Evolutionary conservation across 2,888 invertebrate genomes (phyloP).

Genomic region (Drosophila borborema): DNA sequence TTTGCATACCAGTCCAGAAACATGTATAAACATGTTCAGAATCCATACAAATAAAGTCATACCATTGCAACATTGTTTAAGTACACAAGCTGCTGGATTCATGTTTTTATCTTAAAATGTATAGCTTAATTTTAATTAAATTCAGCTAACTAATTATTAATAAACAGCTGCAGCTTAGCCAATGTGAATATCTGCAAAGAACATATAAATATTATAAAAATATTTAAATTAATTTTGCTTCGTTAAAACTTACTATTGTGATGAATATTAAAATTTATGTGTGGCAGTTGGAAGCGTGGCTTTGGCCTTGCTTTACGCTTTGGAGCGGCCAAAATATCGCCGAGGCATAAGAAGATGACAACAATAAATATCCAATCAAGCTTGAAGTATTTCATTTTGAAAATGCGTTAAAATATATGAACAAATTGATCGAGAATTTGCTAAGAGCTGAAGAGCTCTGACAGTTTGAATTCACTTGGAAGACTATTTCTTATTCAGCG

Average conservation of each 20-base stretch:
- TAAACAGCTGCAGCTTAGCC: slow-evolving; percentile 30
- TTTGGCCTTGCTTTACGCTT: slow-evolving; percentile 41
- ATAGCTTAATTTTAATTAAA: too few species aligned
- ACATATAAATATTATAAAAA: not conserved
- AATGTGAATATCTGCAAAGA: slow-evolving; percentile 60
- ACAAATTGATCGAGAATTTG: not conserved
- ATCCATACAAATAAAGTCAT: too few species aligned
- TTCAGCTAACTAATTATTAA: too few species aligned
- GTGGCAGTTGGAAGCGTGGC: slow-evolving; percentile 3
- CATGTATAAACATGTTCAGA: too few species aligned
- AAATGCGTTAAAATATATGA: not conserved
- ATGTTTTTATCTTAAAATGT: too few species aligned
- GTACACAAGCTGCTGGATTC: too few species aligned
- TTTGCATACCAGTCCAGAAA: too few species aligned
- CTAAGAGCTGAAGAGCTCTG: not conserved
- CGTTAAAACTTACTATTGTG: slow-evolving; percentile 57
- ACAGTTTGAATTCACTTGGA: not conserved
- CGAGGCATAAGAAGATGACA: slow-evolving; percentile 29
- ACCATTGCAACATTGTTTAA: too few species aligned
- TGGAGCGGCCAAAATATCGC: slow-evolving; percentile 42
- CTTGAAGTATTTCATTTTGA: slow-evolving; percentile 59
- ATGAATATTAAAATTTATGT: slow-evolving; percentile 38
- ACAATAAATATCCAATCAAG: slow-evolving; percentile 48
- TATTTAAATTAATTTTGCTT: not conserved
- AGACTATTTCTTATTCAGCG: slow-evolving; percentile 11